Conservation (phyloP, 2,797 vertebrate genomes). For the Zenarchopterus dispar region DNA sequence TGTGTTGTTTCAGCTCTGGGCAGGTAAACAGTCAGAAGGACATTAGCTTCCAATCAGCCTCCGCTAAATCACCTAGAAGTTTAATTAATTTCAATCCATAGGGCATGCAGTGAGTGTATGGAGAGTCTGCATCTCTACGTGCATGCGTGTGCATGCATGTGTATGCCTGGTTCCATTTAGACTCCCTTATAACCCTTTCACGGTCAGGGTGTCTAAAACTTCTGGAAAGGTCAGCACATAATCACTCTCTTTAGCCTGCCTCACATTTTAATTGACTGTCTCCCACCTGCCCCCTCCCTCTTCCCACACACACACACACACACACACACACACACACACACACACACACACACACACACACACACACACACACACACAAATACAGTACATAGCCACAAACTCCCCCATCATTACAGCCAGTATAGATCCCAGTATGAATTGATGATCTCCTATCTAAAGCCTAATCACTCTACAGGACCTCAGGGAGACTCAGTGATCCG, state of each 20-base stretch:
- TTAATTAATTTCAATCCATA: conserved; percentile 78
- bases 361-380: conserved; percentile 35
- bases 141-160: conserved; percentile 36
- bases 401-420: conserved; percentile 66
- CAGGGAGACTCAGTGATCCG: conserved; percentile 74
- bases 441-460: conserved; percentile 81
- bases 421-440: conserved; percentile 82
- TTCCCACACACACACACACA: conserved; percentile 31
- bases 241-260: conserved; percentile 83
- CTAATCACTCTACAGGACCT: conserved; percentile 80
- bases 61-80: conserved; percentile 65
- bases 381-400: conserved; percentile 51
- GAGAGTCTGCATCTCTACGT: conserved; percentile 34
- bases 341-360: conserved; percentile 27
- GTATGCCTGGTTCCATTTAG: conserved; percentile 68
- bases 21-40: conserved; percentile 73
- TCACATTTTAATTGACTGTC: conserved; percentile 86
- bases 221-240: conserved; percentile 84
- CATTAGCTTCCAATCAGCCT: conserved; percentile 75
- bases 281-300: conserved; percentile 42
- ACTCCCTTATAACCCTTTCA: conserved; percentile 73
- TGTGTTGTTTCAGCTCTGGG: conserved; percentile 66
- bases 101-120: conserved; percentile 47
- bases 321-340: conserved; percentile 33
- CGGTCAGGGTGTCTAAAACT: conserved; percentile 74